phyloP scores from a whole-genome alignment of 2,797 vertebrate genomes.

The Acanthurus lineatus region DNA sequence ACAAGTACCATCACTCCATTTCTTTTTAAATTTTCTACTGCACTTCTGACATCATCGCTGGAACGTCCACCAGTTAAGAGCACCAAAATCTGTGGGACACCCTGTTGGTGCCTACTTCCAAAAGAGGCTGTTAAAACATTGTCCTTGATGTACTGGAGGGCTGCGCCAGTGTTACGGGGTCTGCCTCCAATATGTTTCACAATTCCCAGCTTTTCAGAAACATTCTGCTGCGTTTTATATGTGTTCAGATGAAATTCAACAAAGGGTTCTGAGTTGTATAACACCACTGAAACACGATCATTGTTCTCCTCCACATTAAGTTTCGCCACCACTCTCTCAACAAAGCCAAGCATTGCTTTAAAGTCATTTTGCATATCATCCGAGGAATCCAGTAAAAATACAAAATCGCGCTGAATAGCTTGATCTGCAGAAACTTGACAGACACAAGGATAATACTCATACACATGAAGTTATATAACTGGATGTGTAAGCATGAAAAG shows the following conservation, averaged over 20 bases:
- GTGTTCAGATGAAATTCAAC: conserved; percentile 80
- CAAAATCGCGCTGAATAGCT: conserved; percentile 74
- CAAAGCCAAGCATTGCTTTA: conserved; percentile 72
- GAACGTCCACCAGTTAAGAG: conserved; percentile 77
- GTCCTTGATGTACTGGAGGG: conserved; percentile 77
- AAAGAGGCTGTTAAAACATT: conserved; percentile 74
- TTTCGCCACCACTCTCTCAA: conserved; percentile 74
- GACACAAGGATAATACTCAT: conserved; percentile 37
- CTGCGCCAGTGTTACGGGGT: conserved; percentile 78
- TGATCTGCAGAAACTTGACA: conserved; percentile 57
- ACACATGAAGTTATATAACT: background rate
- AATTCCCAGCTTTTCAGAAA: conserved; percentile 54
- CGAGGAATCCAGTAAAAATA: conserved; percentile 84
- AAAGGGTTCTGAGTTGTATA: conserved; percentile 75
- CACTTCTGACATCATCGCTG: conserved; percentile 74
- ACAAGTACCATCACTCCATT: conserved; percentile 82
- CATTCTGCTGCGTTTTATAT: conserved; percentile 65
- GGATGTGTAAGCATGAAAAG: too few relatives aligned
- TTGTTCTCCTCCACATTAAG: conserved; percentile 75
- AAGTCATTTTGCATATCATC: conserved; percentile 76
- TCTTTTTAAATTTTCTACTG: conserved; percentile 80
- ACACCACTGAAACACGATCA: conserved; percentile 80
- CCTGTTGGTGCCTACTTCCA: conserved; percentile 77
- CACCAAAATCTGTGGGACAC: conserved; percentile 77
- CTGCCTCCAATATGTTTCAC: conserved; percentile 78